Base-by-base conservation (phyloP, 2,888 invertebrate species). In the Neoitamus cyanurus region DNA sequence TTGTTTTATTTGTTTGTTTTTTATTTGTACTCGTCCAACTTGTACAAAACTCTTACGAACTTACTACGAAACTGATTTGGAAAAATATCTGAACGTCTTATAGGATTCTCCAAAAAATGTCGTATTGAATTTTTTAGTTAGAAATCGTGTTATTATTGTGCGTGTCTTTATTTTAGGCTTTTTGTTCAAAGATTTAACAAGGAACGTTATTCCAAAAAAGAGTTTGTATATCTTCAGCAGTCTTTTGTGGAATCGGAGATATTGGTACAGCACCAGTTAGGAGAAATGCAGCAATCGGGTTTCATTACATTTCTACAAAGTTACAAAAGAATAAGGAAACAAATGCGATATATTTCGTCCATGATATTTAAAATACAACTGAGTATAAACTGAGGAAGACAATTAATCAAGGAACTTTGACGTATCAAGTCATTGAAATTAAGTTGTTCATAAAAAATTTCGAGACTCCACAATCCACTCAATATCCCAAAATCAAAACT, bases 1-100 rank as follows among this genome's bases (percentile, higher is more conserved):
- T 31, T 31, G 28, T 70, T 70, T 31, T 69, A 11, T 69, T 69
- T 69, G 25, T 58, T 11, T 31, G 46, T 78, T 78, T 42, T 28
- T 78, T 58, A n/a, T 78, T 78, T 78, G 78, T 78, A 78, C 78
- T 78, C 20, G 78, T 48, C 42, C 31, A 37, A 78, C 46, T 78
- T 78, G 46, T 78, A 78, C 48, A 78, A 78, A 46, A 13, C 15
- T 9, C 78, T 78, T 78, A 20, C 6, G 46, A 48, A 58, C 28
- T 75, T 58, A 48, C 58, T 58, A 58, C 9, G 9, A 58, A 75
- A 78, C 31, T 25, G 78, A 46, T 78, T 78, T 28, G 15, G 58
- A 58, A 58, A 58, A 46, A 78, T 15, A 78, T 78, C 31, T 48
- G 15, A 78, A n/a, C 48, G 46, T 58, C 48, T 58, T 9, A 48